Conservation (phyloP, 1,140 invertebrate species). For the Pollicipes pollicipes region DNA sequence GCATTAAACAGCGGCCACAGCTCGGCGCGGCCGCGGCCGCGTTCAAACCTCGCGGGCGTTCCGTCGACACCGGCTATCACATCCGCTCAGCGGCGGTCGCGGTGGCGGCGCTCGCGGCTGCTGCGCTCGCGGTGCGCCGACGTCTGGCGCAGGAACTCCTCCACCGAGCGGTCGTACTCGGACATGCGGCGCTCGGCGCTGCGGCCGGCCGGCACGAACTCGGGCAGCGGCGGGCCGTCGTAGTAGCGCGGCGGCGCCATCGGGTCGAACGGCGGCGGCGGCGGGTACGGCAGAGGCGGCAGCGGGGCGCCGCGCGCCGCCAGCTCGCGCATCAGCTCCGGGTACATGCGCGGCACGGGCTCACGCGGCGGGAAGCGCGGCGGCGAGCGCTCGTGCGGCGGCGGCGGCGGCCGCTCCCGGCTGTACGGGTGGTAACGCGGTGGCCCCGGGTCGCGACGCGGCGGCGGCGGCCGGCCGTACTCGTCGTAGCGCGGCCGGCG, state of each 20-base stretch:
- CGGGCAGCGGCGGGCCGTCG: constrained; percentile 45
- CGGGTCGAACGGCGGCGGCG: constrained; percentile 43
- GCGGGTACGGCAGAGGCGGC: constrained; percentile 18
- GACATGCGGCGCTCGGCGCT: constrained; percentile 14
- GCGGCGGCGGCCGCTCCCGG: constrained; percentile 44
- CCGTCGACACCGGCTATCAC: constrained; percentile 68
- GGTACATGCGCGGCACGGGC: constrained; percentile 18
- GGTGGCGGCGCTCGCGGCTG: constrained; percentile 34
- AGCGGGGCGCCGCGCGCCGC: constrained; percentile 25
- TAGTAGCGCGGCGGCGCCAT: constrained; percentile 58
- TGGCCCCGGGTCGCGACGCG: constrained; percentile 29
- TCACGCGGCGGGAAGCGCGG: constrained; percentile 16
- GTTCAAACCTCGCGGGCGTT: constrained; percentile 73
- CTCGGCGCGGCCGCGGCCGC: constrained; percentile 54
- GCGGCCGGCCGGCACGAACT: constrained; percentile 25
- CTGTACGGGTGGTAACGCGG: constrained; percentile 4
- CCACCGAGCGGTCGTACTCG: constrained; percentile 65
- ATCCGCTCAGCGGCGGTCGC: constrained; percentile 25
- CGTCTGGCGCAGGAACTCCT: constrained; percentile 74
- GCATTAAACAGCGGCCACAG: constrained; percentile 58
- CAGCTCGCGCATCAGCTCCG: constrained; percentile 30
- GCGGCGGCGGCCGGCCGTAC: constrained; percentile 49
- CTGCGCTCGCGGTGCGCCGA: constrained; percentile 34
- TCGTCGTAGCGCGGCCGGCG: constrained; percentile 51
- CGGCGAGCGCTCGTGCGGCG: constrained; percentile 27